phyloP scores from a whole-genome alignment of 2,113 vertebrate genomes.

The Antigone vipio region DNA sequence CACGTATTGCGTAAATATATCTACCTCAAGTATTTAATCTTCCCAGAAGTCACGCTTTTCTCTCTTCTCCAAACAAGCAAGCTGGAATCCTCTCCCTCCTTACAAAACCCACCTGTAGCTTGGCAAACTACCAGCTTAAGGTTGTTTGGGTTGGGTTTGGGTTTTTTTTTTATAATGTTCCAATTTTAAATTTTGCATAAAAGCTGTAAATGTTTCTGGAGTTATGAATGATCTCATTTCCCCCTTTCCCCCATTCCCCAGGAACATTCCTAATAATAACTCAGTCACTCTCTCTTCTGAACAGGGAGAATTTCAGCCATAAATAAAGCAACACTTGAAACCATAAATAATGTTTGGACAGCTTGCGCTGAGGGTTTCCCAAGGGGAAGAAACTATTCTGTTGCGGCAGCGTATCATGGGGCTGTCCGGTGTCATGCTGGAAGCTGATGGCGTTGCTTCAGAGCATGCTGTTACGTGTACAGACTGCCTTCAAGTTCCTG shows the following conservation, averaged over 20 bases:
- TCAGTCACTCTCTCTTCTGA: background rate
- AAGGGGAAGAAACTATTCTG: background rate
- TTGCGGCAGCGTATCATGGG: background rate
- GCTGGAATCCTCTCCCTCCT: background rate
- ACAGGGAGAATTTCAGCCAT: background rate
- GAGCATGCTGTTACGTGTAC: background rate
- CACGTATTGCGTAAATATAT: constrained; percentile 46
- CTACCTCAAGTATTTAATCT: constrained; percentile 27
- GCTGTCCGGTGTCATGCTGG: background rate
- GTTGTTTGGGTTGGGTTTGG: background rate
- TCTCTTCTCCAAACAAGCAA: constrained; percentile 6
- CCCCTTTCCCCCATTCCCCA: background rate
- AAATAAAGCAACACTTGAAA: constrained; percentile 38
- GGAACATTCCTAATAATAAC: constrained; percentile 41
- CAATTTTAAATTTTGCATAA: background rate
- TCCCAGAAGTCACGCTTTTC: constrained; percentile 15
- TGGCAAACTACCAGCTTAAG: background rate
- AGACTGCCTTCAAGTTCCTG: background rate
- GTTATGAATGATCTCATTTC: constrained; percentile 31
- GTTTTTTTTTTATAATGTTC: background rate
- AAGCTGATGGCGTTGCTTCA: background rate
- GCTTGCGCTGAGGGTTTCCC: background rate
- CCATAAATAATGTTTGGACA: constrained; percentile 20
- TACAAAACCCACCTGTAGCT: constrained; percentile 6
- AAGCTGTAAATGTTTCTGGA: constrained; percentile 11